Percentiles rank a stretch among this genome's conserved stretches.
phyloP scores from a whole-genome alignment of 2,113 vertebrate species.

The cattle (Bos taurus) region DNA sequence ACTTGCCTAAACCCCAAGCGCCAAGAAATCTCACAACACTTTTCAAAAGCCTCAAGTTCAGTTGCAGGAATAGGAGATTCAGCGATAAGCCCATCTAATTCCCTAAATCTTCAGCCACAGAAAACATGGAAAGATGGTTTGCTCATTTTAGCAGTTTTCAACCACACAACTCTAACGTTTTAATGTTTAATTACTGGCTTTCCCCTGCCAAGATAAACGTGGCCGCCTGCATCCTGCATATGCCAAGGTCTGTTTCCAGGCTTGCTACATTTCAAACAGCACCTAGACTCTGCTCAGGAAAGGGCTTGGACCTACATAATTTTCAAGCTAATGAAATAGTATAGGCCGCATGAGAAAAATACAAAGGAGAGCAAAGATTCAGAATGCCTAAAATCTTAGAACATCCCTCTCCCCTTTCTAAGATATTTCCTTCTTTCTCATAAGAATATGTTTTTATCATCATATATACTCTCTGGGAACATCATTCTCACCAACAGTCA shows the following conservation, averaged over 20 bases:
- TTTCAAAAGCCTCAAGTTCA: conserved; percentile 28
- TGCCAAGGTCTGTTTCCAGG: conserved; percentile 45
- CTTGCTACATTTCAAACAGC: conserved; percentile 23
- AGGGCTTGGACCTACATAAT: neutral
- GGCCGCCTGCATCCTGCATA: conserved; percentile 21
- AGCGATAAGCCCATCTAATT: conserved; percentile 36
- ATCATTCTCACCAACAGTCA: conserved; percentile 29
- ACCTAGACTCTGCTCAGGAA: conserved; percentile 31
- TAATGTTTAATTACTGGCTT: conserved; percentile 61
- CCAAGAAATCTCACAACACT: conserved; percentile 28
- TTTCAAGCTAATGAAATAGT: conserved; percentile 31
- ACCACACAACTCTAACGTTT: conserved; percentile 58
- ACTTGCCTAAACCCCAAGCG: neutral
- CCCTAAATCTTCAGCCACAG: conserved; percentile 54
- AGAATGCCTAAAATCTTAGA: neutral
- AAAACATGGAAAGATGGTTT: conserved; percentile 66
- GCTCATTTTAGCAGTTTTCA: conserved; percentile 65
- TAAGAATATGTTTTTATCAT: conserved; percentile 26
- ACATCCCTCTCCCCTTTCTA: neutral
- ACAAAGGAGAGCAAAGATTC: neutral
- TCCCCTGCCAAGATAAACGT: conserved; percentile 61
- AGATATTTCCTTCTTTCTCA: neutral
- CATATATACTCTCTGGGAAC: neutral
- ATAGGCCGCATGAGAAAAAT: neutral
- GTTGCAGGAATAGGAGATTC: neutral